Evolutionary conservation across 2,888 invertebrate genomes (phyloP), one percentile per base, ranked within the genome.

Genomic region (Phyllotreta striolata): DNA sequence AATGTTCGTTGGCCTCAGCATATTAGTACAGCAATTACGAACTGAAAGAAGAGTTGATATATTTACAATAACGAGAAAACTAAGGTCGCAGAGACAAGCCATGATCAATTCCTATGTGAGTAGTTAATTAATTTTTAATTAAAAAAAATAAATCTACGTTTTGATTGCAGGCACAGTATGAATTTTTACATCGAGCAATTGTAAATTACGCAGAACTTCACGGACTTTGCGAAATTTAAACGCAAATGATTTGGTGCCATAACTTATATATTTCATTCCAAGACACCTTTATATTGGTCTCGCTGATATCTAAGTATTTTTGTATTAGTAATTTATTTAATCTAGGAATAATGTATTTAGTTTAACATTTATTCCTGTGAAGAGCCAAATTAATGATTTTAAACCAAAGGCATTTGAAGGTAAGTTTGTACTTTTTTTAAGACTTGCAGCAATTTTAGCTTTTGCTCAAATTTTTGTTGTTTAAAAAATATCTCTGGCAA

Each of bases 111-210:
- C 93, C 70, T 89, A 90, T 81, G 92, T 93, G 83, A 87, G 91
- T 87, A 67, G 37, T 38, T 1, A 12, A 43, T 8, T 13, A 1
- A 38, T 47, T 12, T 39, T 41, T 9, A 43, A 14, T 58, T 55
- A 7, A 12, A 38, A 51, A 49, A 9, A 52, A 62, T 49, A 34
- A 51, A 51, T 51, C 24, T 24, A 24, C 24, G 24, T 24, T 62
- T 59, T 58, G 66, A 71, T 85, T 85, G 37, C 85, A 95, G 94
- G 89, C 91, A 82, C 95, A 95, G 84, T 95, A 95, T 83, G 94
- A 95, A 86, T 95, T 95, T 84, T 86, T 95, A 76, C 92, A 95
- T 85, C 91, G 94, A 84, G 94, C 93, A 81, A 91, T 95, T 82
- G 87, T 93, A 72, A 93, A 93, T 84, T 94, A 94, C 80, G 90